Conservation (phyloP, 2,113 vertebrate species). For the Tursiops truncatus region DNA sequence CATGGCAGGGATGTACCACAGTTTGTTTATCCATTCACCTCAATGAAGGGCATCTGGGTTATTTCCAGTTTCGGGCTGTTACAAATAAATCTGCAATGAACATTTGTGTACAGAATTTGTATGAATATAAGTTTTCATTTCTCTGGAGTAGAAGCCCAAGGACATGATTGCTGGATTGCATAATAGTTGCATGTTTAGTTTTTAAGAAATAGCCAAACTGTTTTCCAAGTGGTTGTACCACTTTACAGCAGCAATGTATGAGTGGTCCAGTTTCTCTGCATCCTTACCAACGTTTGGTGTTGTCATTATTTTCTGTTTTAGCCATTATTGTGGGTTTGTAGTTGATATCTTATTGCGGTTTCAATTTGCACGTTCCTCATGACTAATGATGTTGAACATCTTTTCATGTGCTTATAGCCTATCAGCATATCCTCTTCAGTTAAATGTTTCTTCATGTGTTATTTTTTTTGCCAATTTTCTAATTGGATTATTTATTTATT, state of each 20-base stretch:
- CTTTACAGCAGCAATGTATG: background rate
- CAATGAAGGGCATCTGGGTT: background rate
- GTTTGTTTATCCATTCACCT: background rate
- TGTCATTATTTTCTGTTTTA: slow-evolving; percentile 13
- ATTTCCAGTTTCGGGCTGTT: background rate
- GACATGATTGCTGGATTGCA: background rate
- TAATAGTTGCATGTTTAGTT: background rate
- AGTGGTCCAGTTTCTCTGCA: background rate
- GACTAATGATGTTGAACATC: background rate
- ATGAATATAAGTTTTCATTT: background rate
- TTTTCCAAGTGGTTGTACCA: background rate
- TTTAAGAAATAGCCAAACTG: background rate
- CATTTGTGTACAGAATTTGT: background rate
- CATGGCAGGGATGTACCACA: background rate
- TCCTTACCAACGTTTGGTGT: background rate
- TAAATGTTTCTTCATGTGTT: background rate
- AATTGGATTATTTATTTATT: background rate
- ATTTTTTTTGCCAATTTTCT: background rate
- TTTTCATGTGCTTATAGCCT: background rate
- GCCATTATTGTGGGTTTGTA: background rate
- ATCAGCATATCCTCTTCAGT: background rate
- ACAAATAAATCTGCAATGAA: background rate
- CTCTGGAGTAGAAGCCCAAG: background rate
- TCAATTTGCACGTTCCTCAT: background rate
- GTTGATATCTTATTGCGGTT: background rate